Evolutionary conservation across 2,888 invertebrate genomes (phyloP).

Genomic region (Meloe dianella): DNA sequence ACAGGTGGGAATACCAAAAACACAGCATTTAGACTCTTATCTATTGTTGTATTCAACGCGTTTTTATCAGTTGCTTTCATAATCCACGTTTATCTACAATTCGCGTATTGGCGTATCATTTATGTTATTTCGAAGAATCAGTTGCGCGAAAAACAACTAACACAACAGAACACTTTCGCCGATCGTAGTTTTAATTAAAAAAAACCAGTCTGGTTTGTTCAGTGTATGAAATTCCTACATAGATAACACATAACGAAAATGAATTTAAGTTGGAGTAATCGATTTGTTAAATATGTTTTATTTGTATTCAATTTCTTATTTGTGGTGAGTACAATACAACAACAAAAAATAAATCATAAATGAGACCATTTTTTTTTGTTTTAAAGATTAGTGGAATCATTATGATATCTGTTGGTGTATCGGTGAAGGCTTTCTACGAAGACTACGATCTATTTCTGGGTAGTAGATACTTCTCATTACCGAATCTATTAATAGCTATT

Average conservation of each 20-base stretch:
- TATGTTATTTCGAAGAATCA: not conserved
- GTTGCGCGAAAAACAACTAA: not conserved
- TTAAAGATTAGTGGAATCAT: slow-evolving; percentile 86
- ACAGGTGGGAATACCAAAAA: no score
- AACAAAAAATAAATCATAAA: no score
- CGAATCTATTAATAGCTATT: slow-evolving; percentile 84
- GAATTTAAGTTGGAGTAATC: slow-evolving; percentile 50
- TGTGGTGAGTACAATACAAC: slow-evolving; percentile 72
- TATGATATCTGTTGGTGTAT: slow-evolving; percentile 81
- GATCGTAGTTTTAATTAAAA: not conserved
- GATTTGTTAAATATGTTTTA: slow-evolving; percentile 82
- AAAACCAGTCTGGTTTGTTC: slow-evolving; percentile 15
- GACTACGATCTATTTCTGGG: slow-evolving; percentile 82
- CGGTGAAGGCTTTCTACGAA: slow-evolving; percentile 73
- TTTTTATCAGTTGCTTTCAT: no score
- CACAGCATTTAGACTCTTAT: no score
- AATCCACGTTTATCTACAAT: no score
- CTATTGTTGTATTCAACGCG: no score
- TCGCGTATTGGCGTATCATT: not conserved
- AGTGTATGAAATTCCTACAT: slow-evolving; percentile 20
- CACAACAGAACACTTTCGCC: slow-evolving; percentile 8
- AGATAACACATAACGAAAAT: slow-evolving; percentile 38
- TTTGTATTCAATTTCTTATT: slow-evolving; percentile 86
- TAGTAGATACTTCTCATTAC: slow-evolving; percentile 81
- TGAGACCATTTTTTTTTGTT: no score